A percentile compares a stretch with the other conserved stretches of the same genome.
Evolutionary conservation across 2,797 vertebrate genomes (phyloP).

Genomic region (Notamacropus eugenii): DNA sequence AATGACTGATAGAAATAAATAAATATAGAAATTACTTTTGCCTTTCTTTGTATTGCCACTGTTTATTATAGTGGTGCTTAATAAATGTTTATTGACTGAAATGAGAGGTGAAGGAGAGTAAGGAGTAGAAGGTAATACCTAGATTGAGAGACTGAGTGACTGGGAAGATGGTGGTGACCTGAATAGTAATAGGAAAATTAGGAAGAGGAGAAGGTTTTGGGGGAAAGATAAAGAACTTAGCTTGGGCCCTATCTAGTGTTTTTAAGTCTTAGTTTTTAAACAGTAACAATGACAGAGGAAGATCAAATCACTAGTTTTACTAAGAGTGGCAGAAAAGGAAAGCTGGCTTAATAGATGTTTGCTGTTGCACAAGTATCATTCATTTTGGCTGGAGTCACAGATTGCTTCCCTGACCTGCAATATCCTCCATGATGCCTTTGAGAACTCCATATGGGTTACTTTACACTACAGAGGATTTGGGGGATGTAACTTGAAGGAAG

Average conservation of each 20-base stretch:
- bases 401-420: not conserved
- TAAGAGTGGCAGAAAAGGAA: not conserved
- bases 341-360: not conserved
- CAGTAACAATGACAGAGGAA: not conserved
- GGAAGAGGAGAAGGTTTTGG: not conserved
- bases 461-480: not conserved
- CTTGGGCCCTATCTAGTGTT: not conserved
- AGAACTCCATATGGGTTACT: not conserved
- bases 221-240: not conserved
- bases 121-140: not conserved
- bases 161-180: not conserved
- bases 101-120: not conserved
- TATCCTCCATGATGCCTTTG: not conserved
- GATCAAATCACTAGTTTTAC: not conserved
- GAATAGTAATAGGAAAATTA: not conserved
- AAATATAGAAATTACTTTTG: not conserved
- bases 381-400: not conserved
- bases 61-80: not conserved
- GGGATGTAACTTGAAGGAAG: not conserved
- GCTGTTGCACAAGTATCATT: not conserved
- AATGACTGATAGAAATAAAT: not conserved
- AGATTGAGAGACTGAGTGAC: not conserved
- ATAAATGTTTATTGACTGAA: not conserved
- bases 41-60: not conserved
- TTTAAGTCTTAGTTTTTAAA: not conserved